Evolutionary conservation across 2,797 vertebrate genomes (phyloP).

Genomic region (Myioborus miniatus): DNA sequence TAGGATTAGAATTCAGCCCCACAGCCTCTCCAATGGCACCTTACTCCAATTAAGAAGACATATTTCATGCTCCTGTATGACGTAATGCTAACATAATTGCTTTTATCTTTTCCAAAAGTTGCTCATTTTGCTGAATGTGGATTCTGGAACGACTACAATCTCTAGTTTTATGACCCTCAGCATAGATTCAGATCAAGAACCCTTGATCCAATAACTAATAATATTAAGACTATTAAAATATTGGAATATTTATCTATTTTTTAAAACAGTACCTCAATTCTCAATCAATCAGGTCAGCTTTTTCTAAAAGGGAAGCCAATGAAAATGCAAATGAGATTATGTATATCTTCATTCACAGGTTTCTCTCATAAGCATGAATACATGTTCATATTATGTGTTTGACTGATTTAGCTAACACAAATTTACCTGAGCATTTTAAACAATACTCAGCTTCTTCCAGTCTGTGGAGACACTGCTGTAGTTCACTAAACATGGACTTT

Average conservation of each 20-base stretch:
- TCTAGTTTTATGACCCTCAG: not conserved
- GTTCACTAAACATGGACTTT: not conserved
- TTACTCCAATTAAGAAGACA: not conserved
- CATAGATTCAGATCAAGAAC: not conserved
- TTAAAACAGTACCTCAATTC: not conserved
- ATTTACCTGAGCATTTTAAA: not conserved
- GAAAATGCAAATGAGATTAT: not conserved
- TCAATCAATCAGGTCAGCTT: not conserved
- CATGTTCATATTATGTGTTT: not conserved
- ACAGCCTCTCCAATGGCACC: not conserved
- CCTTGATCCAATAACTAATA: not conserved
- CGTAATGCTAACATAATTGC: not conserved
- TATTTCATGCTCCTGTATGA: not conserved
- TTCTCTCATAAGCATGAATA: not conserved
- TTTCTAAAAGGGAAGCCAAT: not conserved
- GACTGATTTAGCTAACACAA: not conserved
- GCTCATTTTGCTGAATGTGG: not conserved
- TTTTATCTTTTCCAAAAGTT: not conserved
- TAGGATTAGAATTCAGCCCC: conserved; percentile 54
- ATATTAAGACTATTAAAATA: not conserved
- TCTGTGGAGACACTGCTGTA: not conserved
- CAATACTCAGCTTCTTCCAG: not conserved
- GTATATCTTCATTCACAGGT: not conserved
- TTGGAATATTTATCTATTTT: not conserved
- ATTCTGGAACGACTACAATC: not conserved